Evolutionary conservation across 2,113 vertebrate genomes (phyloP).

Genomic region (Phycodurus eques): DNA sequence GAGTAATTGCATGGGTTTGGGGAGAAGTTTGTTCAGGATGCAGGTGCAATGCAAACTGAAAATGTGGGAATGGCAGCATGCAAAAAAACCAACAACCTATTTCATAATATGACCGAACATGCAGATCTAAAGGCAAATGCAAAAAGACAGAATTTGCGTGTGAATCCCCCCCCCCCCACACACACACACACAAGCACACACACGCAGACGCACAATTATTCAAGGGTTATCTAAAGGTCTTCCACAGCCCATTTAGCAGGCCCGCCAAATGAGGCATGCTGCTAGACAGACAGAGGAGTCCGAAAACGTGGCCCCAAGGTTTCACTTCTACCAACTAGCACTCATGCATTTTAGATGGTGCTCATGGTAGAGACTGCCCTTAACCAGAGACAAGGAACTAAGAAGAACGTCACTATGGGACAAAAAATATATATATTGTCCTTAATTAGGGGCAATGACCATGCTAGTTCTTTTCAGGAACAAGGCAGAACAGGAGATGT

Average conservation of each 20-base stretch:
- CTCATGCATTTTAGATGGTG: constrained; percentile 62
- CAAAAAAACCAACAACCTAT: constrained; percentile 27
- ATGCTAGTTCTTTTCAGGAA: constrained; percentile 39
- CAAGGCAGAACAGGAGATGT: constrained; percentile 5
- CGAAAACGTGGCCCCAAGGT: constrained; percentile 36
- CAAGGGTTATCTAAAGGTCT: constrained; percentile 72
- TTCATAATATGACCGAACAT: constrained; percentile 23
- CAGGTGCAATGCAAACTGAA: constrained; percentile 39
- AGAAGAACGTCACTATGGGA: constrained; percentile 15
- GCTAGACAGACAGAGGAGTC: constrained; percentile 41
- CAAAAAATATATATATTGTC: constrained; percentile 10
- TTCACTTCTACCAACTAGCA: constrained; percentile 31
- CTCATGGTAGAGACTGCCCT: constrained; percentile 56
- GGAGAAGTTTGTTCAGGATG: neutral
- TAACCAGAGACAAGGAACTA: constrained; percentile 45
- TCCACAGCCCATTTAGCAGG: constrained; percentile 64
- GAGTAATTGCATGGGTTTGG: constrained; percentile 27
- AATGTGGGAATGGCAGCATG: constrained; percentile 41
- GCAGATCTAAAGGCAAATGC: constrained; percentile 12
- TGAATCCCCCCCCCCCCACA: neutral
- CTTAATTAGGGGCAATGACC: constrained; percentile 56
- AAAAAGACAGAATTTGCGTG: neutral
- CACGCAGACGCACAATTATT: constrained; percentile 28
- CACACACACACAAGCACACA: constrained; percentile 28
- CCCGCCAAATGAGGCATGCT: constrained; percentile 55